Percentiles rank a stretch among this genome's conserved stretches.
These are phyloP conservation scores for Grantiella picta DNA, from an alignment of 2,113 vertebrate species.

Conservation along the genomic window DNA sequence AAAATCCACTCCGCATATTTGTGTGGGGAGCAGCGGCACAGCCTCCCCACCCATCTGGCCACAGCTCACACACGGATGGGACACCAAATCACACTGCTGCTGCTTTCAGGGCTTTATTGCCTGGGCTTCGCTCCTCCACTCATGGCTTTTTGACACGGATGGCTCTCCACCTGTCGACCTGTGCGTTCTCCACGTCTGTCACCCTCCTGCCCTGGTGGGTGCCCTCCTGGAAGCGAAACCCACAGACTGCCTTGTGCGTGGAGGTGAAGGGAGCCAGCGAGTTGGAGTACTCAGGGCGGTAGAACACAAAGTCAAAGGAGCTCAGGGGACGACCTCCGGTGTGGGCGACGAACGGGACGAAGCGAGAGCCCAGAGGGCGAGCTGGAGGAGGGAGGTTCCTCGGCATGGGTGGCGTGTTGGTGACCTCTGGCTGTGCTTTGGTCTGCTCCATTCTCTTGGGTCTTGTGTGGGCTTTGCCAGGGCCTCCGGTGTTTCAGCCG, in stretches of 20 bases:
- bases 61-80: fast-evolving
- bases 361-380: background rate
- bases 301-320: slow-evolving; percentile 50
- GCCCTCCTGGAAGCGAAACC: slow-evolving; percentile 46
- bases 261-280: slow-evolving; percentile 72
- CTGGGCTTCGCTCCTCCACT: background rate
- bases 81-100: fast-evolving
- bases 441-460: background rate
- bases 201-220: slow-evolving; percentile 43
- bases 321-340: background rate
- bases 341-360: background rate
- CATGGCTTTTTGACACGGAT: fast-evolving
- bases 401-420: fast-evolving
- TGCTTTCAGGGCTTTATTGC: background rate
- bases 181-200: background rate
- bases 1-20: fast-evolving
- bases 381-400: background rate
- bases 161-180: slow-evolving; percentile 42
- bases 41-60: background rate
- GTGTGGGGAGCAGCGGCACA: background rate
- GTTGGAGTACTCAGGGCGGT: slow-evolving; percentile 37
- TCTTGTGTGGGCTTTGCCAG: background rate
- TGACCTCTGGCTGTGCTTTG: fast-evolving
- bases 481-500: background rate
- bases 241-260: slow-evolving; percentile 49